Evolutionary conservation across 2,797 vertebrate genomes (phyloP).

Genomic region (Phrynocephalus guinanensis): DNA sequence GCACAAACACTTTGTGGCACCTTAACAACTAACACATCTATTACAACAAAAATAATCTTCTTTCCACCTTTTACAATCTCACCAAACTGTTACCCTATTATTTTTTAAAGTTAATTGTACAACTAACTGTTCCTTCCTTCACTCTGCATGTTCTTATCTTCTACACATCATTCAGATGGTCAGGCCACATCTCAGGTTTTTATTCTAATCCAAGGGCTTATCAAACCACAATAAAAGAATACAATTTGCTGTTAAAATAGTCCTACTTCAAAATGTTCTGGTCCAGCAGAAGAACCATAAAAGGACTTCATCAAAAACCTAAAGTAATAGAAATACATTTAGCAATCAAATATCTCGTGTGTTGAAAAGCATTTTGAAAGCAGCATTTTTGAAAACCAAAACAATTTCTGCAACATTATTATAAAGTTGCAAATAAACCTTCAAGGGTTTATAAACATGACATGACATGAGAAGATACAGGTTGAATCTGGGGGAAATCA

Average conservation of each 20-base stretch:
- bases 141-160: not conserved
- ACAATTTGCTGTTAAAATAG: not conserved
- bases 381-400: not conserved
- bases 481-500: too few species aligned
- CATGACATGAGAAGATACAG: too few species aligned
- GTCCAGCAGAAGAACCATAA: not conserved
- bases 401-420: not conserved
- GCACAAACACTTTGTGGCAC: not conserved
- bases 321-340: not conserved
- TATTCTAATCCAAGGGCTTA: not conserved
- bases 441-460: too few species aligned
- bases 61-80: not conserved
- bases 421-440: too few species aligned
- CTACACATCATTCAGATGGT: too few species aligned
- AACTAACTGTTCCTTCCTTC: not conserved
- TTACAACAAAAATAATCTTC: not conserved
- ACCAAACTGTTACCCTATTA: not conserved
- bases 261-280: not conserved
- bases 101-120: not conserved
- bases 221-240: not conserved
- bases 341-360: not conserved
- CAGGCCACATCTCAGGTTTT: too few species aligned
- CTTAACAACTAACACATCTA: not conserved
- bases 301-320: not conserved
- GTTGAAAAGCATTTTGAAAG: too few species aligned